Evolutionary conservation across 2,113 vertebrate genomes (phyloP), one percentile per base, ranked within the genome.

Genomic region (Corythornis vintsioides): DNA sequence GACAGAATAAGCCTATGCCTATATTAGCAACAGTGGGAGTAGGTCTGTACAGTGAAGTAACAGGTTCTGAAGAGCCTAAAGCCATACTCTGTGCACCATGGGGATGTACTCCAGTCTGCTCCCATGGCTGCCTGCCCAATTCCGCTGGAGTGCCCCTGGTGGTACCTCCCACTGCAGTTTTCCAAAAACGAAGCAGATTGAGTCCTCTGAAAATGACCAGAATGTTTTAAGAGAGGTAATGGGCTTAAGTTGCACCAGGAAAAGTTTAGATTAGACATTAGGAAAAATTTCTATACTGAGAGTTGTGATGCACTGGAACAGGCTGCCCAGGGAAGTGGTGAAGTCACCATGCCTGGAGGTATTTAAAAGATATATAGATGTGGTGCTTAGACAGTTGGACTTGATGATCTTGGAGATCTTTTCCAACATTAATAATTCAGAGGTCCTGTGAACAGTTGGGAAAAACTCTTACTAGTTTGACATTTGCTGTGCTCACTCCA

Each of bases 101-200:
- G 4, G 8, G 13, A 10, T 5, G 22, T 22, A 55, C 64, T 73
- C 13, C 72, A 73, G 21, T 38, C 42, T 47, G 31, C 17, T 33
- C 86, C 64, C 2, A 0, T 0, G 2, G 19, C 42, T 70, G 31
- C 42, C 28, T 5, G 33, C 2, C 31, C 48, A 25, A 21, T 0
- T 0, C 38, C 25, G 29, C 35, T 65, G 40, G 10, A 72, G 24
- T 1, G 16, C 20, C 67, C 11, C n/a, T 72, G 9, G 5, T 18
- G 12, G 15, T 5, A 40, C 16, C 70, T 40, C 50, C 11, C 42
- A n/a, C 3, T 3, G 38, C 50, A 45, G 35, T 48, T 76, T 71
- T 69, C 45, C 57, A 64, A 87, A 80, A 78, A 28, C 10, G 12
- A 73, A 85, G 24, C 20, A 29, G 12, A 22, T 65, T 88, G 11